Base-by-base conservation (phyloP, 2,113 vertebrate species). In the Haliaeetus leucogaster region DNA sequence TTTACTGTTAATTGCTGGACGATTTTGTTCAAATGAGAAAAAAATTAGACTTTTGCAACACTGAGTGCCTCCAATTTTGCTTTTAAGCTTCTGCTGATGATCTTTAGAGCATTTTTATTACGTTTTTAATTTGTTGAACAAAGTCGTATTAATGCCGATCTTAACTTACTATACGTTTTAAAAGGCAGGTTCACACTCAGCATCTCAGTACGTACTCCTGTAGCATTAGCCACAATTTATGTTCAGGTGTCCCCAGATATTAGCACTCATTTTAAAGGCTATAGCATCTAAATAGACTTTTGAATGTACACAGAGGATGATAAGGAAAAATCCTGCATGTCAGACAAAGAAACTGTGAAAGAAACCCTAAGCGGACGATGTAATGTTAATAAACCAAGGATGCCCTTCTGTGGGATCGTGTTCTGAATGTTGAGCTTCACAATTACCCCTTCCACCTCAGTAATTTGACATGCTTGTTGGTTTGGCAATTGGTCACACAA, bases 401-500 rank as follows among this genome's bases (percentile, higher is more conserved):
- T 62, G 22, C 42, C 30, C 22, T 81, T 91, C 36, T 84, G 20
- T 70, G 59, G 48, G 55, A 55, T 85, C 8, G 2, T 42, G 16
- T 70, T 82, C 53, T 83, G 55, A 40, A 59, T 55, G 21, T 3
- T 73, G 42, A 84, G 68, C 47, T 94, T 74, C 59, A n/a, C 59
- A 12, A 23, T 23, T 86, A 70, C 29, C 16, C 89, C 62, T 67
- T 66, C 47, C 0, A 0, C 43, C 23, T 82, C 45, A 62, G 91
- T 90, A 91, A 82, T 83, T 66, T 88, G 94, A 91, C 93, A 92
- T 94, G 20, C 67, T 82, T 83, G 77, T 95, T 91, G 74, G 42
- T 88, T 95, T 93, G 82, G 78, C 93, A 94, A 86, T 97, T 96
- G 97, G 90, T 94, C 89, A 58, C 77, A 89, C 77, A 71, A 89